These are phyloP conservation scores for Papilio aristodemus DNA, from an alignment of 1,140 invertebrate species.

Conservation along the genomic window DNA sequence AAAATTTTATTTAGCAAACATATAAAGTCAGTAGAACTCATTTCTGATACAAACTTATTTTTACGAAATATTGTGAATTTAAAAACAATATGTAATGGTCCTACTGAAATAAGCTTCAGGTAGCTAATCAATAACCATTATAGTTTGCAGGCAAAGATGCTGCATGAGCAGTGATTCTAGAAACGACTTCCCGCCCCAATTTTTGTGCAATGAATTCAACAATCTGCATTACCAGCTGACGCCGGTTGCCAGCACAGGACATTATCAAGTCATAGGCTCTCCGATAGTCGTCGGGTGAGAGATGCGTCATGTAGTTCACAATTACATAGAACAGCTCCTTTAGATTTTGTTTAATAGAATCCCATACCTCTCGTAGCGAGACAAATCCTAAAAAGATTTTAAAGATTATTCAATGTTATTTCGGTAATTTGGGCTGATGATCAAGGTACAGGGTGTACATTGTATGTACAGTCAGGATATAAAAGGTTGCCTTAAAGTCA, in stretches of 20 bases:
- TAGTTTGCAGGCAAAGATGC: slow-evolving; percentile 16
- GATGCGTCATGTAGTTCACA: slow-evolving; percentile 54
- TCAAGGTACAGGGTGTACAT: too few species aligned
- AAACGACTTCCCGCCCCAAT: slow-evolving; percentile 53
- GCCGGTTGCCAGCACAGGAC: slow-evolving; percentile 43
- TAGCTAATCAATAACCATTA: background rate
- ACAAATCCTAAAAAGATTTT: slow-evolving; percentile 49
- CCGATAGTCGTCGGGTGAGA: slow-evolving; percentile 53
- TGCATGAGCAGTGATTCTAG: slow-evolving; percentile 49
- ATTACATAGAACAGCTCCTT: slow-evolving; percentile 60
- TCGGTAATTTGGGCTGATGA: too few species aligned
- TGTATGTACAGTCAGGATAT: too few species aligned
- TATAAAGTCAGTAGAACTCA: too few species aligned
- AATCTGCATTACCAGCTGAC: slow-evolving; percentile 55
- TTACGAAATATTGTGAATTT: too few species aligned
- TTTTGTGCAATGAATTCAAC: slow-evolving; percentile 59
- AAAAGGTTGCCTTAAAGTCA: too few species aligned
- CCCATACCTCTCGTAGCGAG: slow-evolving; percentile 60
- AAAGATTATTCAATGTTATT: too few species aligned
- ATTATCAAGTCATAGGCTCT: slow-evolving; percentile 54
- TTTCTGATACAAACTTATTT: too few species aligned
- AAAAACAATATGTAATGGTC: too few species aligned
- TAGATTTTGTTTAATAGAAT: slow-evolving; percentile 49
- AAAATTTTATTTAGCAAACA: background rate
- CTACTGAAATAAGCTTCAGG: too few species aligned